Evolutionary conservation across 2,888 invertebrate genomes (phyloP).

Genomic region (Operophtera brumata): DNA sequence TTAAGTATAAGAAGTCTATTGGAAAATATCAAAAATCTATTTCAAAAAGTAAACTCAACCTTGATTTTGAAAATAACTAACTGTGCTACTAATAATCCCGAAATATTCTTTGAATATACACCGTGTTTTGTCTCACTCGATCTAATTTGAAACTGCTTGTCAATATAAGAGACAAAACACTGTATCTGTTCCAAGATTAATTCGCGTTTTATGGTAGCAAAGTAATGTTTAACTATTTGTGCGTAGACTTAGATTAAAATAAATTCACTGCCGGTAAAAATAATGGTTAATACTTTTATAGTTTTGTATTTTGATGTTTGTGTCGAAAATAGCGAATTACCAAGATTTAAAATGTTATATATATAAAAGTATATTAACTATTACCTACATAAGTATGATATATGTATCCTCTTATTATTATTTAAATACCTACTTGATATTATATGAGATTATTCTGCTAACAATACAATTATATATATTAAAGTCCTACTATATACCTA

Average conservation of each 20-base stretch:
- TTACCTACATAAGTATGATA: background rate
- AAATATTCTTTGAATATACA: too few relatives aligned
- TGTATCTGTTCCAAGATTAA: too few relatives aligned
- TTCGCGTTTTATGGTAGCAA: too few relatives aligned
- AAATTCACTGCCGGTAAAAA: conserved; percentile 27
- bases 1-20: background rate
- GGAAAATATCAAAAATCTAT: too few relatives aligned
- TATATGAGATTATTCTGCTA: conserved; percentile 15
- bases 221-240: background rate
- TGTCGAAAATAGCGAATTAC: conserved; percentile 3
- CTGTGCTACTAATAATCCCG: too few relatives aligned
- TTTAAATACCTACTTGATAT: conserved; percentile 16
- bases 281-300: conserved; percentile 12
- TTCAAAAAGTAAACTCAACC: too few relatives aligned
- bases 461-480: conserved; percentile 7
- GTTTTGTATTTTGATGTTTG: conserved; percentile 18
- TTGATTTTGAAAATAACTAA: too few relatives aligned
- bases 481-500: conserved; percentile 14
- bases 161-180: too few relatives aligned
- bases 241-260: conserved; percentile 9
- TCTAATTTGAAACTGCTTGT: background rate
- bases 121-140: too few relatives aligned
- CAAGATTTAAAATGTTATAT: conserved; percentile 28
- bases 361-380: conserved; percentile 17
- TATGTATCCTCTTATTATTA: conserved; percentile 23